Evolutionary conservation across 2,113 vertebrate genomes (phyloP).

Genomic region (Melanerpes formicivorus): DNA sequence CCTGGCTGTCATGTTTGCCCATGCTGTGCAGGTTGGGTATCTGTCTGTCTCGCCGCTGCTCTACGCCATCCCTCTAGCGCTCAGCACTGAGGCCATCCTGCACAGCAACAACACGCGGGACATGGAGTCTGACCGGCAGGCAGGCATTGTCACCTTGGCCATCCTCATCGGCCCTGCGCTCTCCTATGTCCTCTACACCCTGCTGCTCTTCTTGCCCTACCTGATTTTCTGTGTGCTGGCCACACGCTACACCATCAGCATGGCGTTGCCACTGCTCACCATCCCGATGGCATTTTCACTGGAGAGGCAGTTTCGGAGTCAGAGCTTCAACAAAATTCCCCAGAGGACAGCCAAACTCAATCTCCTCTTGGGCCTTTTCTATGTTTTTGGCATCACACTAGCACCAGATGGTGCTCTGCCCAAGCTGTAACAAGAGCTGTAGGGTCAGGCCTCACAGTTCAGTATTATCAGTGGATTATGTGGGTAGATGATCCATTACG

Average conservation of each 20-base stretch:
- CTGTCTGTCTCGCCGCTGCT: slow-evolving; percentile 90
- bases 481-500: neutral
- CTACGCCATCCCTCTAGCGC: slow-evolving; percentile 92
- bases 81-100: slow-evolving; percentile 96
- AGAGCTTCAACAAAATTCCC: slow-evolving; percentile 89
- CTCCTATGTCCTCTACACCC: slow-evolving; percentile 91
- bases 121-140: slow-evolving; percentile 94
- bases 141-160: slow-evolving; percentile 95
- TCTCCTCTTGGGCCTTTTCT: slow-evolving; percentile 94
- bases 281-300: slow-evolving; percentile 94
- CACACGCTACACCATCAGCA: slow-evolving; percentile 92
- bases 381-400: slow-evolving; percentile 91
- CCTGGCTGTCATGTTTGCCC: slow-evolving; percentile 95
- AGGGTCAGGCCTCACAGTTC: neutral
- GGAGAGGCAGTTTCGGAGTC: slow-evolving; percentile 92
- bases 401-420: slow-evolving; percentile 89
- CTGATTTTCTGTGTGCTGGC: slow-evolving; percentile 93
- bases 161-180: slow-evolving; percentile 92
- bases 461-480: neutral
- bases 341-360: slow-evolving; percentile 97
- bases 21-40: slow-evolving; percentile 95
- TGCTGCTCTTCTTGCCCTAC: slow-evolving; percentile 93
- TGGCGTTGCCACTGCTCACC: slow-evolving; percentile 93
- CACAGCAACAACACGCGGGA: slow-evolving; percentile 99
- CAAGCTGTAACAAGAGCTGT: slow-evolving; percentile 73